Evolutionary conservation across 2,113 vertebrate species (phyloP).

Genomic region (Mystacornis crossleyi): DNA sequence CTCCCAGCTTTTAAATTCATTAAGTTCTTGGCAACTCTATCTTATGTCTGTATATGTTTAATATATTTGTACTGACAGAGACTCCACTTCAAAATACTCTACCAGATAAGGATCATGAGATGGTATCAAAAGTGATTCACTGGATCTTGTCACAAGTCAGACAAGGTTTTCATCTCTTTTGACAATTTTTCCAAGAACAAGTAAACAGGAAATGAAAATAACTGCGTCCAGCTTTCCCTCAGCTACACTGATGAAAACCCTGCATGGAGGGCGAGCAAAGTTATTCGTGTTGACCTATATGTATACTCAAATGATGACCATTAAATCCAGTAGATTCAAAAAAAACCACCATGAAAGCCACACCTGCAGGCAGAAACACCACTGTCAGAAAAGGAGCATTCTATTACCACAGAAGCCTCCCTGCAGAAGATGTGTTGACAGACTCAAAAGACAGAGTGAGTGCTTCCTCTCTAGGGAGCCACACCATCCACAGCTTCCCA

Average conservation of each 20-base stretch:
- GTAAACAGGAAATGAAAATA: background rate
- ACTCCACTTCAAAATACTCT: background rate
- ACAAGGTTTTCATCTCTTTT: background rate
- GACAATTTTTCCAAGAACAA: background rate
- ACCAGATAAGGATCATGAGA: background rate
- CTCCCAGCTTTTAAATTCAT: constrained; percentile 8
- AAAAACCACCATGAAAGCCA: background rate
- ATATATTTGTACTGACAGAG: background rate
- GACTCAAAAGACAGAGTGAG: background rate
- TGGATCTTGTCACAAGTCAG: background rate
- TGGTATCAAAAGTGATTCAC: background rate
- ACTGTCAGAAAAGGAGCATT: background rate
- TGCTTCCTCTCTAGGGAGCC: background rate
- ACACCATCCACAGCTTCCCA: background rate
- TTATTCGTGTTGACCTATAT: background rate
- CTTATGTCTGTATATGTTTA: background rate
- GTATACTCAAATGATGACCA: background rate
- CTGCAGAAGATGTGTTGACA: background rate
- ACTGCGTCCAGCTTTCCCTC: background rate
- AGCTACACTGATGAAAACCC: background rate
- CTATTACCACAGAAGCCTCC: background rate
- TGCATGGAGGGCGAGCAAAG: background rate
- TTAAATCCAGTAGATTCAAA: background rate
- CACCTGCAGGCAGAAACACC: background rate
- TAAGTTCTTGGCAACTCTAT: background rate